Evolutionary conservation across 2,113 vertebrate genomes (phyloP).

Genomic region (Ophthalmotilapia sp.): DNA sequence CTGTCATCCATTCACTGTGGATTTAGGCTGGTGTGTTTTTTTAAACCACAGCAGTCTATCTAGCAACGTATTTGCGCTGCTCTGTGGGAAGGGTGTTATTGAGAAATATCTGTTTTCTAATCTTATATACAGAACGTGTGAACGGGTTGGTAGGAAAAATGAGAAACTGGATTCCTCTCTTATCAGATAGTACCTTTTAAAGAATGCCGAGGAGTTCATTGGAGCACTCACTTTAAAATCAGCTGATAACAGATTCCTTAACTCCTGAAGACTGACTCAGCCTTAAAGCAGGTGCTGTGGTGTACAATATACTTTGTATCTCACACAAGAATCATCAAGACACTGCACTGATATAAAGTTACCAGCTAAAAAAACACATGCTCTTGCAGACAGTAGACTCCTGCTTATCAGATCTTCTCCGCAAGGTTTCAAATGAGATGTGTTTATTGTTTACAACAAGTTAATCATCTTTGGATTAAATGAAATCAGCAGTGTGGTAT

Average conservation of each 20-base stretch:
- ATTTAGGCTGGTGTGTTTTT: no score
- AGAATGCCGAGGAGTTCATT: slow-evolving; percentile 24
- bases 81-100: background rate
- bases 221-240: background rate
- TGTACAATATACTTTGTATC: background rate
- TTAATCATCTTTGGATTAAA: background rate
- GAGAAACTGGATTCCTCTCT: background rate
- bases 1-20: background rate
- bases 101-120: background rate
- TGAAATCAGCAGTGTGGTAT: background rate
- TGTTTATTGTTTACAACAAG: background rate
- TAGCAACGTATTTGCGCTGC: background rate
- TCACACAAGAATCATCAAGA: background rate
- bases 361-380: background rate
- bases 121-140: background rate
- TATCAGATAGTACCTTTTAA: slow-evolving; percentile 43
- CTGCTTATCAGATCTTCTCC: slow-evolving; percentile 5
- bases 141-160: background rate
- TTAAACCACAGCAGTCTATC: no score
- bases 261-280: background rate
- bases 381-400: background rate
- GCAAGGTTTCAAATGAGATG: background rate
- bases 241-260: slow-evolving; percentile 5
- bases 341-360: background rate
- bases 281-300: background rate